phyloP scores from a whole-genome alignment of 2,888 invertebrate genomes.

The Mechanitis messenoides region DNA sequence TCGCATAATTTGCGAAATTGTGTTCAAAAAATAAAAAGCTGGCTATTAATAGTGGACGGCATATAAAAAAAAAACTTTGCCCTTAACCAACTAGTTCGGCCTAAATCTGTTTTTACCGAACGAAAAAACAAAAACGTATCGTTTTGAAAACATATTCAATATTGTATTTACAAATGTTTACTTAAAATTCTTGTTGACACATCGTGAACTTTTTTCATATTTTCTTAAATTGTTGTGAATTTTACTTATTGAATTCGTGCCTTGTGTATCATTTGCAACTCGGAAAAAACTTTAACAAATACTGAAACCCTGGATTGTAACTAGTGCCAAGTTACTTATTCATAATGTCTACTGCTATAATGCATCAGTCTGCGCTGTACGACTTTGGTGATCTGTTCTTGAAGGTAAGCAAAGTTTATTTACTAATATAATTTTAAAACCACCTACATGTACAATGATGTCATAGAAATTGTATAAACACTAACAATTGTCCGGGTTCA shows the following conservation, averaged over 20 bases:
- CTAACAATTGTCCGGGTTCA: too few species aligned
- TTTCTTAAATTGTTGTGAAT: constrained; percentile 67
- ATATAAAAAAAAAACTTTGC: constrained; percentile 49
- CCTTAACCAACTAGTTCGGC: constrained; percentile 70
- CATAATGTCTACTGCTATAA: constrained; percentile 87
- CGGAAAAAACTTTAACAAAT: constrained; percentile 42
- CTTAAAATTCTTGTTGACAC: constrained; percentile 63
- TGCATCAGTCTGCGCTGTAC: constrained; percentile 85
- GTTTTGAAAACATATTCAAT: constrained; percentile 56
- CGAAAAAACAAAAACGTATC: constrained; percentile 70
- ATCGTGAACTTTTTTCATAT: constrained; percentile 55
- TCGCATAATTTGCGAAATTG: constrained; percentile 74
- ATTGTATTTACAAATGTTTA: constrained; percentile 53
- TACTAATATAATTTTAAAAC: not conserved
- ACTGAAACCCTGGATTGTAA: constrained; percentile 57
- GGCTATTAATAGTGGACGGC: constrained; percentile 52
- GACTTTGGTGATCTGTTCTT: constrained; percentile 85
- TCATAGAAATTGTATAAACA: too few species aligned
- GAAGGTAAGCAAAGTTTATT: constrained; percentile 74
- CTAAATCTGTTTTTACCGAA: constrained; percentile 68
- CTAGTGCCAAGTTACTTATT: constrained; percentile 64
- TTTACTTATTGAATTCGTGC: constrained; percentile 61
- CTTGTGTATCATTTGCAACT: constrained; percentile 66
- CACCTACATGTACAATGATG: too few species aligned
- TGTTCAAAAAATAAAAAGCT: constrained; percentile 70